Percentiles rank a stretch among this genome's conserved stretches.
Conservation (phyloP, 2,888 invertebrate species). For the Synergus japonicus region DNA sequence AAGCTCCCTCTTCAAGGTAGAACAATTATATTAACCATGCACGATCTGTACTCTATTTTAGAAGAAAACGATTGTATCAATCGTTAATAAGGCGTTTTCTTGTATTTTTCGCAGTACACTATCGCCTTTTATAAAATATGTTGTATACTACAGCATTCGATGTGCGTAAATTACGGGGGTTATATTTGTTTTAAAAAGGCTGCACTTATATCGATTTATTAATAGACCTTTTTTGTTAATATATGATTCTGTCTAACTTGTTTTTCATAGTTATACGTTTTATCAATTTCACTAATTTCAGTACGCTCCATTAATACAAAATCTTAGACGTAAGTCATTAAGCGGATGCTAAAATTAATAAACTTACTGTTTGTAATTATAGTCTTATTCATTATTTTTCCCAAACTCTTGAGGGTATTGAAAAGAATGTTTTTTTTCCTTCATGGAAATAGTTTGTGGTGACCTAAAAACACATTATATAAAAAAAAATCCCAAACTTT, state of each 20-base stretch:
- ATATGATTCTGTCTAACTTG: neutral
- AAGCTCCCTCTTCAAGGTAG: neutral
- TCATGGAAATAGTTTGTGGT: too few relatives aligned
- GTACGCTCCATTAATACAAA: neutral
- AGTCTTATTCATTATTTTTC: neutral
- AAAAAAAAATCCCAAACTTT: too few relatives aligned
- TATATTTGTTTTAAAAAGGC: neutral
- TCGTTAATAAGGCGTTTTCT: constrained; percentile 49
- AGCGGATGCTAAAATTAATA: neutral
- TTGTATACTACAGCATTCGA: constrained; percentile 15
- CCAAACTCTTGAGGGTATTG: neutral
- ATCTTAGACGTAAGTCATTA: too few relatives aligned
- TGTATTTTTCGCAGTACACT: constrained; percentile 53
- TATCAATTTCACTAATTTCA: neutral
- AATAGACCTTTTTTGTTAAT: neutral
- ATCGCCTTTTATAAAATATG: constrained; percentile 12
- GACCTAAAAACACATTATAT: too few relatives aligned
- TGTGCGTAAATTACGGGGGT: constrained; percentile 16
- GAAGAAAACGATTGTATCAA: constrained; percentile 63
- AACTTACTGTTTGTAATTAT: constrained; percentile 3
- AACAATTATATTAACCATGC: constrained; percentile 44
- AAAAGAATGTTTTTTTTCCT: too few relatives aligned
- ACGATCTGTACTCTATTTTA: constrained; percentile 52
- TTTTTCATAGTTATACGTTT: neutral
- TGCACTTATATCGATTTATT: neutral